Evolutionary conservation across 2,113 vertebrate species (phyloP).

Genomic region (Urocynchramus pylzowi): DNA sequence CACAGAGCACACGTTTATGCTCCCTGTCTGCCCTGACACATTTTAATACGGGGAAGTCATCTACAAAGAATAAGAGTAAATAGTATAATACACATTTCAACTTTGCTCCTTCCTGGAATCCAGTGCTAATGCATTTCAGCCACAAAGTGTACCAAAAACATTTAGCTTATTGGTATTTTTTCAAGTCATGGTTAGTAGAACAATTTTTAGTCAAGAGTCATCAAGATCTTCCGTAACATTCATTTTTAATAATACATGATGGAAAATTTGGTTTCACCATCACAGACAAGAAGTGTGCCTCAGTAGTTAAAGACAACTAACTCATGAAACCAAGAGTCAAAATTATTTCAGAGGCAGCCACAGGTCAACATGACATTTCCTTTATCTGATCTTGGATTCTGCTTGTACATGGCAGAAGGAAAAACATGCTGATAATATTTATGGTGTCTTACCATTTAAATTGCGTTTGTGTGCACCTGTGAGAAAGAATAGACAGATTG

Average conservation of each 20-base stretch:
- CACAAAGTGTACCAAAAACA: not conserved
- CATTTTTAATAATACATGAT: not conserved
- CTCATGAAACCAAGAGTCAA: not conserved
- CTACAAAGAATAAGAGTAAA: not conserved
- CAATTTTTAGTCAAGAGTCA: not conserved
- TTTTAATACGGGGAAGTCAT: not conserved
- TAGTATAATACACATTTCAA: not conserved
- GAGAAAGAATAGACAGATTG: not conserved
- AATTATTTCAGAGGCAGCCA: not conserved
- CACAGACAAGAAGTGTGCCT: not conserved
- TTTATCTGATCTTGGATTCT: not conserved
- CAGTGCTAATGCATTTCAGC: not conserved
- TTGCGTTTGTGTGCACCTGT: not conserved
- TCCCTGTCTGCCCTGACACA: not conserved
- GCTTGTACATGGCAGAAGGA: not conserved
- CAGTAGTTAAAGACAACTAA: not conserved
- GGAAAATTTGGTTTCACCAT: not conserved
- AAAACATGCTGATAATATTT: not conserved
- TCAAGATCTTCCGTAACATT: not conserved
- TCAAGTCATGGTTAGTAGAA: not conserved
- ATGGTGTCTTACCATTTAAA: not conserved
- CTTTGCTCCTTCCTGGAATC: not conserved
- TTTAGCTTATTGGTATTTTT: not conserved
- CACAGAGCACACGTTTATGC: not conserved
- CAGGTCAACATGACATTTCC: not conserved